These are phyloP conservation scores for Grammomys surdaster DNA, from an alignment of 2,113 vertebrate species.

Conservation along the genomic window DNA sequence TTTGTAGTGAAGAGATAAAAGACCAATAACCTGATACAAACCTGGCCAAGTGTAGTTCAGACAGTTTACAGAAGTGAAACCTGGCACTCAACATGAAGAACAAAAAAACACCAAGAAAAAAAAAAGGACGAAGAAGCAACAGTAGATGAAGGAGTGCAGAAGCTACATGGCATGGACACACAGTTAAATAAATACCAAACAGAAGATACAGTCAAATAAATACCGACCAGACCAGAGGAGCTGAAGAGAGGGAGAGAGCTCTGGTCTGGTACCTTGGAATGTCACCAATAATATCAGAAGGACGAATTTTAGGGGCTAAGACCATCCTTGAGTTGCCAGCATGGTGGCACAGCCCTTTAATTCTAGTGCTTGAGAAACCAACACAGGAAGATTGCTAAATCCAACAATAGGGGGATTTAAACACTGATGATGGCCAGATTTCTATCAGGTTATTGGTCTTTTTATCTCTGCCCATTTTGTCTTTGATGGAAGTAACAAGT, in stretches of 20 bases:
- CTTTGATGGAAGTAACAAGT: too few species aligned
- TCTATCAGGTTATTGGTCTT: too few species aligned
- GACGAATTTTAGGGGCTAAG: not conserved
- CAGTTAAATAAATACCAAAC: not conserved
- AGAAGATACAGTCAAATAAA: not conserved
- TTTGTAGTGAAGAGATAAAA: slow-evolving; percentile 28
- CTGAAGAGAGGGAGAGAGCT: not conserved
- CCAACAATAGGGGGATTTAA: not conserved
- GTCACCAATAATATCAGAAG: not conserved
- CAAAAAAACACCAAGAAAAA: not conserved
- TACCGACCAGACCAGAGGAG: too few species aligned
- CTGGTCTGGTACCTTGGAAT: not conserved
- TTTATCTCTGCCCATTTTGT: too few species aligned
- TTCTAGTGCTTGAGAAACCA: not conserved
- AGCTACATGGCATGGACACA: not conserved
- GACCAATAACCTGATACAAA: not conserved
- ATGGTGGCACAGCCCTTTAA: not conserved
- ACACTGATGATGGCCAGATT: too few species aligned
- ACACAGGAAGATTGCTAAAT: not conserved
- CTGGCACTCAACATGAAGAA: not conserved
- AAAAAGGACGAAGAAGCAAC: not conserved
- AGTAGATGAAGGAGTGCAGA: not conserved
- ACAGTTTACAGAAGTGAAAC: not conserved
- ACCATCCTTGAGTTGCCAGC: not conserved
- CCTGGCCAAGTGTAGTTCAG: not conserved